Evolutionary conservation across 2,797 vertebrate genomes (phyloP).

Genomic region (Aselliscus stoliczkanus): DNA sequence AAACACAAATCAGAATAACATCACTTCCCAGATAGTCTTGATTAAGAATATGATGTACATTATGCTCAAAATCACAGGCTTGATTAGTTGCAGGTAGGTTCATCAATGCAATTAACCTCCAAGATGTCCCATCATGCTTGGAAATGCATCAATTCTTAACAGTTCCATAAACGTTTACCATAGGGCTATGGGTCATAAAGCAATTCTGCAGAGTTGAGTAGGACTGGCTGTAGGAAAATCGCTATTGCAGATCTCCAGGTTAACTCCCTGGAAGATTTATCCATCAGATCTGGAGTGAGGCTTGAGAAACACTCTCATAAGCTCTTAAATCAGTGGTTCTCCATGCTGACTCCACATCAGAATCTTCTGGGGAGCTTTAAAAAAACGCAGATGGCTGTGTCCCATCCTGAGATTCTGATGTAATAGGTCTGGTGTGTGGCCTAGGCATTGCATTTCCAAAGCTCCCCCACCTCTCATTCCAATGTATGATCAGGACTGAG

Average conservation of each 20-base stretch:
- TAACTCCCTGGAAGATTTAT: neutral
- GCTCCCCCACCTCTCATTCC: neutral
- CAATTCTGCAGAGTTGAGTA: neutral
- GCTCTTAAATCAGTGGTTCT: neutral
- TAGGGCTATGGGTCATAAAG: neutral
- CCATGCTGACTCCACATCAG: neutral
- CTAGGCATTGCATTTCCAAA: neutral
- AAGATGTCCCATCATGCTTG: neutral
- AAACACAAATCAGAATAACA: neutral
- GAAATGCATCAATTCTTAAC: neutral
- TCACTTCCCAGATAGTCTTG: neutral
- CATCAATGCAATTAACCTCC: neutral
- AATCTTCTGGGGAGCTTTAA: neutral
- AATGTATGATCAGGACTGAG: neutral
- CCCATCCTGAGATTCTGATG: neutral
- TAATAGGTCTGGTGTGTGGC: neutral
- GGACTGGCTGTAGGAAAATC: neutral
- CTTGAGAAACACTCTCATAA: neutral
- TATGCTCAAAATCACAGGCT: neutral
- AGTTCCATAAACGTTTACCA: neutral
- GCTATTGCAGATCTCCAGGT: neutral
- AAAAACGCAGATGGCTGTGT: neutral
- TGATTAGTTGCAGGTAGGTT: neutral
- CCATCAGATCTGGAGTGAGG: neutral
- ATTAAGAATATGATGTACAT: neutral